phyloP scores from a whole-genome alignment of 2,888 invertebrate species.

The Diaprepes abbreviatus region DNA sequence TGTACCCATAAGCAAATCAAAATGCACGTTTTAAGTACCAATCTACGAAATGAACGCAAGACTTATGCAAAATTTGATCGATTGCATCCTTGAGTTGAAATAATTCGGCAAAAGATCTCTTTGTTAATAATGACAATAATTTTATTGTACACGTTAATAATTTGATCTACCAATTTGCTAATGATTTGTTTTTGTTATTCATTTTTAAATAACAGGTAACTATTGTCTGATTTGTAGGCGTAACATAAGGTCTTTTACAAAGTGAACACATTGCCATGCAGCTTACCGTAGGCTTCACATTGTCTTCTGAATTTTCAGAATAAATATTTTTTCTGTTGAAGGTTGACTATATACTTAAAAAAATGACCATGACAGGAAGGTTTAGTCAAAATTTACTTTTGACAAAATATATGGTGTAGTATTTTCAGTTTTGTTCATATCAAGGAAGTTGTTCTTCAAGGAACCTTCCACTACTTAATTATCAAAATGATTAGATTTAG shows the following conservation, averaged over 20 bases:
- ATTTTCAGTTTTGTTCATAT: too few relatives aligned
- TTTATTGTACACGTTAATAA: not conserved
- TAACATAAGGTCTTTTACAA: not conserved
- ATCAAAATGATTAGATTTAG: too few relatives aligned
- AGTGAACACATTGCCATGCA: too few relatives aligned
- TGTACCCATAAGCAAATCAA: slow-evolving; percentile 5
- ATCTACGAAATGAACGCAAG: slow-evolving; percentile 13
- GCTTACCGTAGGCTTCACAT: too few relatives aligned
- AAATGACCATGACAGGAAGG: too few relatives aligned
- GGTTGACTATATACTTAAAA: too few relatives aligned
- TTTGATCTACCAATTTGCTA: slow-evolving; percentile 23
- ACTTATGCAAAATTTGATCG: slow-evolving; percentile 4
- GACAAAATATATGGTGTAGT: too few relatives aligned
- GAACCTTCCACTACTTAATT: too few relatives aligned
- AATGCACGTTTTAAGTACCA: slow-evolving; percentile 10
- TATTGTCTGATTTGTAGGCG: slow-evolving; percentile 7
- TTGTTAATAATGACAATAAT: slow-evolving; percentile 30
- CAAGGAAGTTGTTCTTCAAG: too few relatives aligned
- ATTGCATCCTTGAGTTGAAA: slow-evolving; percentile 26
- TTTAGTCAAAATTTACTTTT: too few relatives aligned
- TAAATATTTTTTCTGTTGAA: too few relatives aligned
- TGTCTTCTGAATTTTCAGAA: too few relatives aligned
- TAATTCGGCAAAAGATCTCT: slow-evolving; percentile 27
- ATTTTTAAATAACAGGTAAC: not conserved
- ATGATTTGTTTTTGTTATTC: slow-evolving; percentile 3